These are phyloP conservation scores for Schrankia costaestrigalis DNA, from an alignment of 2,888 invertebrate species.

Conservation along the genomic window DNA sequence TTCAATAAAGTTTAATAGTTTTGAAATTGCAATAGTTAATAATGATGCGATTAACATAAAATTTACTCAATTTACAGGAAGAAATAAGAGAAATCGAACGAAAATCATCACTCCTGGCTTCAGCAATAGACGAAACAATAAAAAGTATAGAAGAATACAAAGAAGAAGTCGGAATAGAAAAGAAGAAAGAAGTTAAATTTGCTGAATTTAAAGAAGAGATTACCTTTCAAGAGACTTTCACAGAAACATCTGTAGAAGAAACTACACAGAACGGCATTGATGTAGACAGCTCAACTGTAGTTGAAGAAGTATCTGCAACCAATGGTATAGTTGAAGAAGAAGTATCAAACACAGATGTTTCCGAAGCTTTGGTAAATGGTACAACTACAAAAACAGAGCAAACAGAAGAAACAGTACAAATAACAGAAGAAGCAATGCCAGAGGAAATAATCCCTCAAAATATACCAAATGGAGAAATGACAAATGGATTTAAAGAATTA, in stretches of 20 bases:
- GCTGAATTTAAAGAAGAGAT: slow-evolving; percentile 18
- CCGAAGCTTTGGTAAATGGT: background rate
- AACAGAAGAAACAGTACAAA: too few relatives aligned
- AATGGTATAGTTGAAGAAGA: slow-evolving; percentile 10
- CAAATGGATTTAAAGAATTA: too few relatives aligned
- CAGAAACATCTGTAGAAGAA: slow-evolving; percentile 3
- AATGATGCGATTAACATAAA: too few relatives aligned
- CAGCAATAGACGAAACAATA: slow-evolving; percentile 68
- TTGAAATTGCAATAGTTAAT: too few relatives aligned
- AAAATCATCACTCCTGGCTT: slow-evolving; percentile 64
- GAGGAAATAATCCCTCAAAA: too few relatives aligned
- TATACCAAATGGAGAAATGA: too few relatives aligned
- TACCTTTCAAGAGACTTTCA: slow-evolving; percentile 8
- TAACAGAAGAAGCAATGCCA: too few relatives aligned
- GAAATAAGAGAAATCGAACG: slow-evolving; percentile 67
- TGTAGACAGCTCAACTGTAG: slow-evolving; percentile 12
- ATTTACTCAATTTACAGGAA: slow-evolving; percentile 46
- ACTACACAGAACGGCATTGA: slow-evolving; percentile 11
- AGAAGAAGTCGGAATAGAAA: slow-evolving; percentile 61
- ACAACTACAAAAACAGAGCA: too few relatives aligned
- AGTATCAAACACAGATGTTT: slow-evolving; percentile 1
- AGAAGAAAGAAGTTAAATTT: slow-evolving; percentile 25
- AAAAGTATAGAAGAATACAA: slow-evolving; percentile 72
- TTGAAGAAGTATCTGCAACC: slow-evolving; percentile 14
- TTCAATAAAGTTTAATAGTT: too few relatives aligned